phyloP scores from a whole-genome alignment of 2,888 invertebrate species.

The Drosophila putrida region DNA sequence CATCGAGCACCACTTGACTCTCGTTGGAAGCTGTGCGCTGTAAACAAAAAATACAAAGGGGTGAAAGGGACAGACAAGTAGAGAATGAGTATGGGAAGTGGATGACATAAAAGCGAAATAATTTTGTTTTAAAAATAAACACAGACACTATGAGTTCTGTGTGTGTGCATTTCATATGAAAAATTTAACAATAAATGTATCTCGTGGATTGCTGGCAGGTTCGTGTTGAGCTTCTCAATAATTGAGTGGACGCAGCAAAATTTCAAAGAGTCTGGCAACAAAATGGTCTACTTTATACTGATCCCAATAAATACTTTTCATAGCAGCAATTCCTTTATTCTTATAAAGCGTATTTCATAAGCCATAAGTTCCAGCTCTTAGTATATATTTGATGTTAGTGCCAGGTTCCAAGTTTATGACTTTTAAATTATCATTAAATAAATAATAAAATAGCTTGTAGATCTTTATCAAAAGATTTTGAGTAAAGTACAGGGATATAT shows the following conservation, averaged over 20 bases:
- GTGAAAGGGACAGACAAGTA: conserved; percentile 8
- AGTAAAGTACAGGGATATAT: no score
- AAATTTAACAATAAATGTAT: conserved; percentile 54
- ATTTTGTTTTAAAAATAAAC: conserved; percentile 52
- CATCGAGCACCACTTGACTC: conserved; percentile 84
- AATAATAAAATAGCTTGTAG: no score
- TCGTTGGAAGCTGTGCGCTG: conserved; percentile 84
- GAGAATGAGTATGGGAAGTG: conserved; percentile 33
- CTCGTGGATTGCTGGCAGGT: conserved; percentile 38
- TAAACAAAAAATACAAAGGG: conserved; percentile 20
- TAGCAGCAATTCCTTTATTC: neutral
- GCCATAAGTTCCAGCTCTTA: conserved; percentile 19
- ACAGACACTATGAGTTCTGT: neutral
- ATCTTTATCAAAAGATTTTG: no score
- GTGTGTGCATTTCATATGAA: conserved; percentile 26
- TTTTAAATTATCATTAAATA: no score
- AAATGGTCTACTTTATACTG: conserved; percentile 45
- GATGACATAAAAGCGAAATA: conserved; percentile 46
- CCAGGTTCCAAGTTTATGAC: neutral
- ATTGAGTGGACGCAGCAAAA: conserved; percentile 34
- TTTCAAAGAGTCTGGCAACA: conserved; percentile 11
- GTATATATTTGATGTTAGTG: conserved; percentile 6
- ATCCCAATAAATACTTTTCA: conserved; percentile 13
- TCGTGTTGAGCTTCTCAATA: conserved; percentile 45
- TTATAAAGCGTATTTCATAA: conserved; percentile 23